These are phyloP conservation scores for Andrena fulva DNA, from an alignment of 2,888 invertebrate species.

Conservation along the genomic window DNA sequence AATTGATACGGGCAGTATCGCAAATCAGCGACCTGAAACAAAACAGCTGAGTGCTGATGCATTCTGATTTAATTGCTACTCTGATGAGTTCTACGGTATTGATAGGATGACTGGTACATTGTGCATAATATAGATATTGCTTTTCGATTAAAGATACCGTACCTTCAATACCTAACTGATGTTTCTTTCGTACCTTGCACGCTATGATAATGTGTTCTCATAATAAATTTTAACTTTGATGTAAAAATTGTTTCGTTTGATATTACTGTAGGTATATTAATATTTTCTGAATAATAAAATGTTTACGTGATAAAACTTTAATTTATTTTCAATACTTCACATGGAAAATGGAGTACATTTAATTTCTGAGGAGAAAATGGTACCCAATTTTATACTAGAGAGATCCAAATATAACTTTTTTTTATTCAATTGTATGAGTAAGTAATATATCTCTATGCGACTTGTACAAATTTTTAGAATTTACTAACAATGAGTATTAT, in stretches of 20 bases:
- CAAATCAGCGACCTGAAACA: constrained; percentile 19
- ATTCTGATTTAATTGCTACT: constrained; percentile 39
- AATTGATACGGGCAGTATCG: constrained; percentile 44
- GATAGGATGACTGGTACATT: constrained; percentile 36
- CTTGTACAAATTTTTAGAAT: too few species aligned
- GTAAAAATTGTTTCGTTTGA: neutral
- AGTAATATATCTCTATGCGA: too few species aligned
- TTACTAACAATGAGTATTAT: too few species aligned
- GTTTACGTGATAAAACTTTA: too few species aligned
- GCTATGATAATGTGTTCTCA: constrained; percentile 11
- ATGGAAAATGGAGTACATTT: too few species aligned
- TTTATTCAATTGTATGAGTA: too few species aligned
- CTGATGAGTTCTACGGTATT: constrained; percentile 31
- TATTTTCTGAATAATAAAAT: too few species aligned
- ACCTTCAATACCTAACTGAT: constrained; percentile 3
- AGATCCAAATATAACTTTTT: too few species aligned
- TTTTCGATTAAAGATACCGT: constrained; percentile 13
- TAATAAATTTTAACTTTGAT: neutral
- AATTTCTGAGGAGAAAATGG: too few species aligned
- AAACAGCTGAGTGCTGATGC: constrained; percentile 25
- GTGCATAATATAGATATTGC: constrained; percentile 38
- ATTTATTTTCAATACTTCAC: too few species aligned
- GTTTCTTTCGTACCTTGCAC: constrained; percentile 8
- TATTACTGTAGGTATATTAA: too few species aligned
- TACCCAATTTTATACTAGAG: too few species aligned